phyloP scores from a whole-genome alignment of 37 sponge, comb jelly and placozoan genomes.

The Geodia barretti region DNA sequence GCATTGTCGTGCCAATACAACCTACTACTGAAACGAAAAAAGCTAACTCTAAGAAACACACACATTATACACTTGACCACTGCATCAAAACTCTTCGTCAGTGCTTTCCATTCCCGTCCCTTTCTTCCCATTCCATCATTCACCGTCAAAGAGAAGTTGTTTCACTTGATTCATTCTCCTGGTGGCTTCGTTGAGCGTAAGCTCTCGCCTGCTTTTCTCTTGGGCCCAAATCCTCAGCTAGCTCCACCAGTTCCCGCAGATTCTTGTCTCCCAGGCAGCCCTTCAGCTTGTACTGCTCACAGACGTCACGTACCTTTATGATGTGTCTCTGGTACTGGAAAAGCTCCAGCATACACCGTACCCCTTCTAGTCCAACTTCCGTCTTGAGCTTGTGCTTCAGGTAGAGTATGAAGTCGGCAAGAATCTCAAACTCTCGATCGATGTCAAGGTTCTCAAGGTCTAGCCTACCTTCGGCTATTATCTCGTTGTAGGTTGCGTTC shows the following conservation, averaged over 20 bases:
- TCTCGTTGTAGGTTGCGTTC: conserved; percentile 55
- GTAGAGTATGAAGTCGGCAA: conserved; percentile 17
- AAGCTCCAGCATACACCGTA: conserved; percentile 64
- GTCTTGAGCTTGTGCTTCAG: conserved; percentile 1
- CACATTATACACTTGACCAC: no score
- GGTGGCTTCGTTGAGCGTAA: conserved; percentile 37
- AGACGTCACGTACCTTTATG: conserved; percentile 52
- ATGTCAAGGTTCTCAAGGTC: conserved; percentile 38
- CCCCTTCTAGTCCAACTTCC: conserved; percentile 39
- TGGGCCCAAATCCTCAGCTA: conserved; percentile 33
- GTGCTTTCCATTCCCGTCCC: no score
- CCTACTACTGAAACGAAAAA: no score
- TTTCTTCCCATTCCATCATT: no score
- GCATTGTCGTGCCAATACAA: no score
- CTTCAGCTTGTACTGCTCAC: conserved; percentile 62
- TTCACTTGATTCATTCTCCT: conserved; percentile 31
- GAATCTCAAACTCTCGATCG: conserved; percentile 47
- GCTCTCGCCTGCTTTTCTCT: conserved; percentile 19
- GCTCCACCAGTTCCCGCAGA: conserved; percentile 33
- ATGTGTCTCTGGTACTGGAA: conserved; percentile 65
- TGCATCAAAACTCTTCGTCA: no score
- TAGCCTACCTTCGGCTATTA: conserved; percentile 50
- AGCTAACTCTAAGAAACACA: no score
- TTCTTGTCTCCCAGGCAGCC: conserved; percentile 57
- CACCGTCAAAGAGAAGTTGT: conserved; percentile 18